Base-by-base conservation (phyloP, 2,113 vertebrate species). In the Phainopepla nitens region DNA sequence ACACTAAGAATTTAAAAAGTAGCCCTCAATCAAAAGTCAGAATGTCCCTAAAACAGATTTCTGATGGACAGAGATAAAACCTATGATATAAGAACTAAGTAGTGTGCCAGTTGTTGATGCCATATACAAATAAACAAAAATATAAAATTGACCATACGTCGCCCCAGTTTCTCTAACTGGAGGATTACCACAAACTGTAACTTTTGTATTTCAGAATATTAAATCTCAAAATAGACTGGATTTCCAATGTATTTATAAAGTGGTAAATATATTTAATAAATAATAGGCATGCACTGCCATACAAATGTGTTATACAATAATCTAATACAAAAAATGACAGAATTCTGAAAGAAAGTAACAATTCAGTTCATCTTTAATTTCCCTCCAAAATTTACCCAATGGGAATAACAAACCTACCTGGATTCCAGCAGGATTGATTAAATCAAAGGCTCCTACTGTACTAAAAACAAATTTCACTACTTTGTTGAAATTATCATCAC, bases 401-500 rank as follows among this genome's bases (percentile, higher is more conserved):
- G 6, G 23, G 69, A 96, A 81, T 29, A 77, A 54, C 8, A 94
- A 64, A 75, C 98, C 35, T 80, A 99, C 99, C 99, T 99, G 99
- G 98, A 99, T 99, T 88, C 99, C 99, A 15, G 98, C 97, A 64
- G 99, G 98, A 73, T 98, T 99, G 54, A 99, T 91, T 58, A 98
- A 94, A 47, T 99, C 99, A 84, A 99, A 99, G 72, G 99, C 98
- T 36, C 98, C 99, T 88, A 99, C 98, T 45, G 99, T 98, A 69
- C 97, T 97, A 73, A 98, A 99, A 93, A 99, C 98, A 84, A 99
- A 99, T 94, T 99, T 98, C 58, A 99, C 96, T 31, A 99, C 99
- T 98, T 99, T 99, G 92, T 98, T 98, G 97, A 99, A 99, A 98
- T 99, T 99, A 70, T 99, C 99, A 94, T 99, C 99, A 8, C 99